phyloP scores from a whole-genome alignment of 23 tunicate genomes.

The Halocynthia aurantium region DNA sequence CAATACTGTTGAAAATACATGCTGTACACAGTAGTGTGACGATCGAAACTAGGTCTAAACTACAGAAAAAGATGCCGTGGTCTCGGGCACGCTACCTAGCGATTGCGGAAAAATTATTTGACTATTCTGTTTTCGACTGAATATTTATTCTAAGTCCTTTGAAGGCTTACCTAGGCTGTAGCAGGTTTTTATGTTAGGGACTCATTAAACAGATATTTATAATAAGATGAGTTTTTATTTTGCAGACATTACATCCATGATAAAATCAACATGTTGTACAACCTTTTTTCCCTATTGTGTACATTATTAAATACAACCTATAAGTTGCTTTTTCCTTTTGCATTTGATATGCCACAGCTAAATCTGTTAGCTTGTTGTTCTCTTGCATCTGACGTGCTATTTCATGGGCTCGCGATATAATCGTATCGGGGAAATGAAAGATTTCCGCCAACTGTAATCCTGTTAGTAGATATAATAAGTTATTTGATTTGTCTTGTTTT shows the following conservation, averaged over 20 bases:
- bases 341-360: conserved; percentile 11
- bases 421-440: conserved; percentile 38
- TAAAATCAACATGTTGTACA: not conserved
- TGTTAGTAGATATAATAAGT: not conserved
- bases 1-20: too few relatives aligned
- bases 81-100: too few relatives aligned
- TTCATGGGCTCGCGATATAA: conserved; percentile 32
- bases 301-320: conserved; percentile 16
- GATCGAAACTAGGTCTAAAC: too few relatives aligned
- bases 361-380: conserved; percentile 23
- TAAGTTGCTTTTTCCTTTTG: conserved; percentile 50
- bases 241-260: too few relatives aligned
- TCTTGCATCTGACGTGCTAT: conserved; percentile 40
- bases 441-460: conserved; percentile 65
- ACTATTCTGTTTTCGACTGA: too few relatives aligned
- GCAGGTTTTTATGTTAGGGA: too few relatives aligned
- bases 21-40: too few relatives aligned
- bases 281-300: not conserved
- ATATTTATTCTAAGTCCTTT: too few relatives aligned
- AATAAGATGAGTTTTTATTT: too few relatives aligned
- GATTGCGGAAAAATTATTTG: too few relatives aligned
- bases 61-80: not conserved
- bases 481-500: not conserved
- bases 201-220: too few relatives aligned
- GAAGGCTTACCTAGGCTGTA: too few relatives aligned